Percentiles rank a stretch among this genome's conserved stretches.
Conservation (phyloP, 1,140 invertebrate genomes). For the Hormaphis cornu region DNA sequence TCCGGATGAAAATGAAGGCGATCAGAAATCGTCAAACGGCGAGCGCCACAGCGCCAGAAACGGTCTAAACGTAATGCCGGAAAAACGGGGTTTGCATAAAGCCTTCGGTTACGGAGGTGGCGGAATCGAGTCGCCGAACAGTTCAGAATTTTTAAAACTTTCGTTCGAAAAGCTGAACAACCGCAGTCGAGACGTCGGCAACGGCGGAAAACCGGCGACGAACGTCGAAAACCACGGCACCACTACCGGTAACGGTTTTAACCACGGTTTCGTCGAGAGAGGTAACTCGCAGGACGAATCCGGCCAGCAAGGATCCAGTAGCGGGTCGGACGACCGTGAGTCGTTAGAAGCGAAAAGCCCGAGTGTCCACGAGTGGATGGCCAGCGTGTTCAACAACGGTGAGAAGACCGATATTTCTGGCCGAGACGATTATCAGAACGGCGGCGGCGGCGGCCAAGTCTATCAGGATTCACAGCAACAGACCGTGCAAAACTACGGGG, state of each 20-base stretch:
- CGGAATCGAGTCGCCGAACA: background rate
- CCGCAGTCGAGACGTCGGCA: background rate
- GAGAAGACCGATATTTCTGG: background rate
- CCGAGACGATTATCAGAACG: background rate
- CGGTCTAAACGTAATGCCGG: too few relatives aligned
- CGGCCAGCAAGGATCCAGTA: background rate
- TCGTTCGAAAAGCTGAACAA: background rate
- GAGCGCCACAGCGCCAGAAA: background rate
- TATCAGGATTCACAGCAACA: background rate
- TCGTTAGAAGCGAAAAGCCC: background rate
- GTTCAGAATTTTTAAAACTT: background rate
- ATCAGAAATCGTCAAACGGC: background rate
- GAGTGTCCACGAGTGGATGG: conserved; percentile 1
- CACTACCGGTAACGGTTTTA: background rate
- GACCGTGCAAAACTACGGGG: too few relatives aligned
- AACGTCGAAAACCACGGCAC: background rate
- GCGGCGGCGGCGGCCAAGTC: background rate
- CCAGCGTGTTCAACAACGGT: background rate
- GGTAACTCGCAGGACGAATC: background rate
- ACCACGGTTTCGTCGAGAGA: background rate
- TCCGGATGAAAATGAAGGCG: background rate
- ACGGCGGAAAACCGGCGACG: background rate
- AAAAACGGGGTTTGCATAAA: conserved; percentile 54
- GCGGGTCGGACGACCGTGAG: background rate
- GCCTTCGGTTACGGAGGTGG: conserved; percentile 36